Evolutionary conservation across 2,888 invertebrate species (phyloP), one percentile per base, ranked within the genome.

Genomic region (Corbicula japonica): DNA sequence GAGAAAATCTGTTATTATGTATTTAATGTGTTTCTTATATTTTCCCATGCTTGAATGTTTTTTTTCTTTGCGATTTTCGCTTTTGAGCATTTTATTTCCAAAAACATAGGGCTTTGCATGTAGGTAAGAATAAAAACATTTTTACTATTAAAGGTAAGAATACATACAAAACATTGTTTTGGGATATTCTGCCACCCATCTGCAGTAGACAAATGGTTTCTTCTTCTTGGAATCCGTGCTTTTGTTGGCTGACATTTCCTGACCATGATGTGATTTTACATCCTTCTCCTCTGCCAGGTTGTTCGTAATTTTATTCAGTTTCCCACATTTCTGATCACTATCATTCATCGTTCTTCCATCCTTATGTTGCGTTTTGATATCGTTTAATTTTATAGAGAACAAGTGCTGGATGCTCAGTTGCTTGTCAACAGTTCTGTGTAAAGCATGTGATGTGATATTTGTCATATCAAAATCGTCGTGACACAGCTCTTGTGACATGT

Each of bases 151-250:
- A n/a, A n/a, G n/a, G n/a, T n/a, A n/a, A n/a, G n/a, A 21, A 62
- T 52, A 70, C 82, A 70, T 65, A 82, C 82, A 54, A 32, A 82
- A 82, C 3, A 73, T 15, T 3, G 82, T 60, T 52, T 79, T 78
- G 26, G 82, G 82, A 23, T 73, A 79, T 15, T 46, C 50, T 21
- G 82, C 52, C 4, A 82, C 48, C 38, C 69, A 48, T 50, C 70
- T 76, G 34, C 78, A 82, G 30, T 76, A 82, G 44, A 82, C 56
- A 62, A 78, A 76, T 10, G 82, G 75, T 30, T 66, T 62, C 46
- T 63, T 15, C 18, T 65, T 21, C 35, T 15, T 34, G n/a, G 50
- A 23, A 18, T 35, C 35, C 8, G 35, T 15, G 18, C 35, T 26
- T 2, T 34, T 32, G 1, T 52, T n/a, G 2, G 15, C 18, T 8